Conservation (phyloP, 2,888 invertebrate genomes). For the Cyaniris semiargus region DNA sequence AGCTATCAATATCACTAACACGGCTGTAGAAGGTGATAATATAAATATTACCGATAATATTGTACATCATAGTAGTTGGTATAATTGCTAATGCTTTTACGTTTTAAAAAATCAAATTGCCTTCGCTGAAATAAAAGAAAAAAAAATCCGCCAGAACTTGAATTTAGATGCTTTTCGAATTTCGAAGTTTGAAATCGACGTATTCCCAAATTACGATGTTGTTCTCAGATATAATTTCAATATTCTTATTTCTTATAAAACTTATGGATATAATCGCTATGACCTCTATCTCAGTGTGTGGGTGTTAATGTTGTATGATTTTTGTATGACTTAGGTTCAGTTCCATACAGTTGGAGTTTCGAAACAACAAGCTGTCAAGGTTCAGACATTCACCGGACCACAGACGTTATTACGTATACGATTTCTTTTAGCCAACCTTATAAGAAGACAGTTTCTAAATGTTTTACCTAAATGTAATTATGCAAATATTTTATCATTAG, state of each 20-base stretch:
- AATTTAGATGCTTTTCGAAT: neutral
- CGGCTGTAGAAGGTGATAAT: neutral
- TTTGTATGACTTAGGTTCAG: slow-evolving; percentile 8
- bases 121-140: neutral
- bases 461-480: neutral
- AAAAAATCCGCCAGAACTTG: neutral
- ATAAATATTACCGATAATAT: neutral
- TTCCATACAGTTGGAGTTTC: slow-evolving; percentile 13
- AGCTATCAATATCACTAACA: neutral
- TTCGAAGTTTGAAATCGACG: neutral
- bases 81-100: neutral
- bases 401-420: neutral
- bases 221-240: neutral
- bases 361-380: slow-evolving; percentile 24
- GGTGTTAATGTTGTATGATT: neutral
- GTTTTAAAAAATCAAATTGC: neutral
- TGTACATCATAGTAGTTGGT: neutral
- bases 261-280: neutral
- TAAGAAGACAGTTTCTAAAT: neutral
- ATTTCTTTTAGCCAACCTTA: slow-evolving; percentile 3
- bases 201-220: neutral
- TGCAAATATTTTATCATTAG: neutral
- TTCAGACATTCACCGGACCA: slow-evolving; percentile 21
- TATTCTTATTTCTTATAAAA: neutral
- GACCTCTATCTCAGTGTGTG: neutral